Base-by-base conservation (phyloP, 2,113 vertebrate genomes). In the Gymnorhina tibicen region DNA sequence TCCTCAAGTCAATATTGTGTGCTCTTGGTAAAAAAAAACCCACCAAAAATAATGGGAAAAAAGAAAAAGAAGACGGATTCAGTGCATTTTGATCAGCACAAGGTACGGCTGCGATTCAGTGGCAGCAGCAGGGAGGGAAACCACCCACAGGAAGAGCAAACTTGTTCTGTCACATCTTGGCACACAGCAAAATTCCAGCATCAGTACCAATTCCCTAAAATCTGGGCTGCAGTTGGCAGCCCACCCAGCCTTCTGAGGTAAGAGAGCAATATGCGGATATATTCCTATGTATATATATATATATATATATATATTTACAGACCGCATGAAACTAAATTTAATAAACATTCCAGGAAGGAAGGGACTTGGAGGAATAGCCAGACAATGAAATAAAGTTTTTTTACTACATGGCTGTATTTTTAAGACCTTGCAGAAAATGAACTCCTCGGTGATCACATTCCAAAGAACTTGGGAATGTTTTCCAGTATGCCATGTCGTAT, bases 271-370 rank as follows among this genome's bases (percentile, higher is more conserved):
- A 22, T 30, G 56, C 44, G 49, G 42, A 6, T 46, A 70, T 70
- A 46, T 55, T 35, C 19, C 23, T 70, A n/a, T 50, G 19, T 72
- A 15, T 59, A 52, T 69, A 70, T 33, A 13, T 53, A 83, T 64
- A 13, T 41, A 41, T 41, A 42, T 42, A 3, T 44, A 24, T 33
- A 12, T 55, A 83, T 66, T 67, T 82, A 91, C 80, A 85, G 86
- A 81, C 44, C 1, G 0, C 79, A 92, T 85, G 41, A 41, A 97
- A 94, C 33, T 35, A 37, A 53, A 87, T 90, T 85, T 91, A 96
- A 97, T 96, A 96, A 94, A 94, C 62, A 83, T 96, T 96, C 76
- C 93, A 92, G 94, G 74, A 96, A 96, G 74, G 72, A 95, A 95
- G 68, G 92, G 83, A 80, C 90, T 95, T 95, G 70, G 41, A 13